Evolutionary conservation across 2,113 vertebrate genomes (phyloP), one percentile per base, ranked within the genome.

Genomic region (Mesocricetus auratus): DNA sequence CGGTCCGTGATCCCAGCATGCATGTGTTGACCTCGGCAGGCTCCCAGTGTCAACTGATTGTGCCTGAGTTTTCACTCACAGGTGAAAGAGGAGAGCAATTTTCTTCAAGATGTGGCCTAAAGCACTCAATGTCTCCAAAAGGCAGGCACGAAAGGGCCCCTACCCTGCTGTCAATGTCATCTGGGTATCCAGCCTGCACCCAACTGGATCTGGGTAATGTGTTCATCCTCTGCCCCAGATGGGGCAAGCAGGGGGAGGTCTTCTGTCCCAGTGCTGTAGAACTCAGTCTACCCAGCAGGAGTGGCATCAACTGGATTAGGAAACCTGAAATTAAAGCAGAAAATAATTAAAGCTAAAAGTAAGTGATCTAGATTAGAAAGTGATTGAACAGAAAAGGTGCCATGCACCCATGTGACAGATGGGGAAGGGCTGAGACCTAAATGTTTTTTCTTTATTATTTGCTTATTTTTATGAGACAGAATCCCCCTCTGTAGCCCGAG

Each of bases 41-140:
- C 97, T 98, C 98, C 97, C 45, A 3, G 53, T 98, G 98, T 98
- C 98, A 98, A 98, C 98, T 82, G 97, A 94, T 96, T 96, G 96
- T 0, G 94, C 97, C 98, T 98, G 98, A 98, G 98, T 56, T 31
- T 98, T 98, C 98, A 98, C 98, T 99, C 98, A 98, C 93, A 98
- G 98, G 98, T 98, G 98, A 98, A 98, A 97, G 98, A 97, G 98
- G 96, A 98, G 98, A 98, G 98, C 98, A 96, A 98, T 98, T 98
- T 98, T 98, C 98, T 97, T 97, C 95, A 94, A 97, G 98, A 98
- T 95, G 97, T 96, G 98, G 98, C 97, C 97, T 98, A 97, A 98
- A 98, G 97, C 97, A 98, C 98, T 98, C 98, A 97, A 98, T 93
- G 97, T 98, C 98, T 98, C 98, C 42, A 0, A 98, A 98, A 97